Percentiles rank a stretch among this genome's conserved stretches.
Conservation (phyloP, 2,888 invertebrate species). For the Andricus quercusramuli region DNA sequence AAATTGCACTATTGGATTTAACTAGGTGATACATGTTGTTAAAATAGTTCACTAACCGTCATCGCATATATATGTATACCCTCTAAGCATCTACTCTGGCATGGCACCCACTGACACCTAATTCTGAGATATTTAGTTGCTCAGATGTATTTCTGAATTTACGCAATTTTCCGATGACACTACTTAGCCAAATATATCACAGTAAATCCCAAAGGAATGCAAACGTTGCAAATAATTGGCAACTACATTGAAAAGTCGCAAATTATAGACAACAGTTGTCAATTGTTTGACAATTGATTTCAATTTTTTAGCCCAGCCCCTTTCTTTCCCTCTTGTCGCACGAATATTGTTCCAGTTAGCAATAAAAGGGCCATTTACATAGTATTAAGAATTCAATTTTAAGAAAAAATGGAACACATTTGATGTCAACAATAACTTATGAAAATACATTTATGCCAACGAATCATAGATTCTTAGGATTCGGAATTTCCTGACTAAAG, state of each 20-base stretch:
- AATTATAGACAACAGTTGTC: no score
- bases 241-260: not conserved
- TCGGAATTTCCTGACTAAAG: no score
- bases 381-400: no score
- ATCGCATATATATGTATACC: not conserved
- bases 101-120: conserved; percentile 14
- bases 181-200: not conserved
- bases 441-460: no score
- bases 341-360: no score
- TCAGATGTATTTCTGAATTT: conserved; percentile 15
- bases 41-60: not conserved
- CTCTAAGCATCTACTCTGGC: not conserved
- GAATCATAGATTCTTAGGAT: no score
- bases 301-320: no score
- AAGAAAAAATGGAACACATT: no score
- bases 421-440: no score
- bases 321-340: no score
- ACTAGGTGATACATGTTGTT: not conserved
- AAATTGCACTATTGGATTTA: not conserved
- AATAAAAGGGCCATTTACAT: no score
- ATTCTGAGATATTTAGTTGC: conserved; percentile 29
- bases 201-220: not conserved
- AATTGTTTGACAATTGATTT: no score
- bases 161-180: conserved; percentile 5
- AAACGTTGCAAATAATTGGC: not conserved